phyloP scores from a whole-genome alignment of 2,113 vertebrate species.

The Triplophysa rosa region DNA sequence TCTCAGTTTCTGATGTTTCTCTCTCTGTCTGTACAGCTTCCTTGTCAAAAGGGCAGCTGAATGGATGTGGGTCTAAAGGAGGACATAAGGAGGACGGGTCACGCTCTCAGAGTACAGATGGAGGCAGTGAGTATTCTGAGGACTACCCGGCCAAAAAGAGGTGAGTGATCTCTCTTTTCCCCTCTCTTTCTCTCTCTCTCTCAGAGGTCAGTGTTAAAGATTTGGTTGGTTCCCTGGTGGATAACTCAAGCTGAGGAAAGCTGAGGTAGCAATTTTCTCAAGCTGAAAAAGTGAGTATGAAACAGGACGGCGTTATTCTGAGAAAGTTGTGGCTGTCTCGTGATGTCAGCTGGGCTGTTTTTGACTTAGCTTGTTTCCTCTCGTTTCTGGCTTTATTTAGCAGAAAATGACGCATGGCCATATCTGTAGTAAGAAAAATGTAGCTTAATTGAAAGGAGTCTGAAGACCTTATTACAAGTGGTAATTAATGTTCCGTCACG shows the following conservation, averaged over 20 bases:
- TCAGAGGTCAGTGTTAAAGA: slow-evolving; percentile 10
- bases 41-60: slow-evolving; percentile 87
- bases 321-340: background rate
- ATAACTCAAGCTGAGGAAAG: background rate
- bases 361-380: background rate
- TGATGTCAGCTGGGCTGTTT: background rate
- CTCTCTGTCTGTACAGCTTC: slow-evolving; percentile 74
- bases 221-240: background rate
- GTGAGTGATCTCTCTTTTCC: slow-evolving; percentile 67
- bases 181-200: slow-evolving; percentile 8
- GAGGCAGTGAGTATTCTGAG: slow-evolving; percentile 88
- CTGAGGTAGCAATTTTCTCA: background rate
- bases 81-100: slow-evolving; percentile 90
- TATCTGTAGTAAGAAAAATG: slow-evolving; percentile 41
- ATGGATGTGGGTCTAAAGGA: slow-evolving; percentile 86
- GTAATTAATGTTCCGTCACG: slow-evolving; percentile 39
- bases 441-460: slow-evolving; percentile 34
- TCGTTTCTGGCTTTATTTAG: slow-evolving; percentile 44
- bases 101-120: slow-evolving; percentile 85
- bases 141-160: slow-evolving; percentile 94
- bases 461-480: slow-evolving; percentile 48
- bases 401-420: slow-evolving; percentile 41
- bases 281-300: background rate
- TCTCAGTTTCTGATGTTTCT: background rate
- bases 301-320: background rate